A percentile compares a stretch with the other conserved stretches of the same genome.
These are phyloP conservation scores for Alsophila aescularia DNA, from an alignment of 2,888 invertebrate species.

Conservation along the genomic window DNA sequence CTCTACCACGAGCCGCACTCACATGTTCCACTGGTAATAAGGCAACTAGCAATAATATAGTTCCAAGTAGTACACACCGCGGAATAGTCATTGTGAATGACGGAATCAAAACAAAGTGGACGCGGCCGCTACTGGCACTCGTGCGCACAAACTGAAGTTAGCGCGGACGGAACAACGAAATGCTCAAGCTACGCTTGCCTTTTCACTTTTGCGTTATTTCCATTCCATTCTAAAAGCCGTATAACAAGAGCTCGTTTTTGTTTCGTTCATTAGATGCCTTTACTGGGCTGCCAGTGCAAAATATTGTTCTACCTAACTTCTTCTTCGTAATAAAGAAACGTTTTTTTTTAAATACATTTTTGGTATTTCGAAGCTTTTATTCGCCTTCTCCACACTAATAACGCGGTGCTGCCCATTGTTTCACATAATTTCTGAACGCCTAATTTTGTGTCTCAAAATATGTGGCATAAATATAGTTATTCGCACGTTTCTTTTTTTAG, in stretches of 20 bases:
- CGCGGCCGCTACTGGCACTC: conserved; percentile 43
- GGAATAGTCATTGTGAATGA: conserved; percentile 52
- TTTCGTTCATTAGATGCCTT: background rate
- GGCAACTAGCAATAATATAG: conserved; percentile 50
- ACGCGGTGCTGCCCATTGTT: too few relatives aligned
- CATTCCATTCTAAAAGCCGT: conserved; percentile 20
- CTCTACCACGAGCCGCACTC: conserved; percentile 35
- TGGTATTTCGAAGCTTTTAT: too few relatives aligned
- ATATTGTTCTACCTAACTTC: background rate
- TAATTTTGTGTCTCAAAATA: too few relatives aligned
- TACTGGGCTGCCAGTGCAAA: conserved; percentile 5
- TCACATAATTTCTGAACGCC: too few relatives aligned
- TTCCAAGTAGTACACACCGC: conserved; percentile 57
- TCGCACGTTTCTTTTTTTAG: too few relatives aligned
- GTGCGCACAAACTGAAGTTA: conserved; percentile 52
- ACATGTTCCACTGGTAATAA: conserved; percentile 38
- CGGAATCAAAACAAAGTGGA: conserved; percentile 33
- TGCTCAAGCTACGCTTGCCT: conserved; percentile 18
- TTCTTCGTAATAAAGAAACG: background rate
- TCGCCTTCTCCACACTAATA: too few relatives aligned
- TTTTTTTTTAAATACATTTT: too few relatives aligned
- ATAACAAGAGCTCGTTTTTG: conserved; percentile 4
- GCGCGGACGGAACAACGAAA: conserved; percentile 16
- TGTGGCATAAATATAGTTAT: too few relatives aligned
- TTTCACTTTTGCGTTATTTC: conserved; percentile 13